Evolutionary conservation across 2,797 vertebrate species (phyloP), one percentile per base, ranked within the genome.

Genomic region (Amblyraja radiata): DNA sequence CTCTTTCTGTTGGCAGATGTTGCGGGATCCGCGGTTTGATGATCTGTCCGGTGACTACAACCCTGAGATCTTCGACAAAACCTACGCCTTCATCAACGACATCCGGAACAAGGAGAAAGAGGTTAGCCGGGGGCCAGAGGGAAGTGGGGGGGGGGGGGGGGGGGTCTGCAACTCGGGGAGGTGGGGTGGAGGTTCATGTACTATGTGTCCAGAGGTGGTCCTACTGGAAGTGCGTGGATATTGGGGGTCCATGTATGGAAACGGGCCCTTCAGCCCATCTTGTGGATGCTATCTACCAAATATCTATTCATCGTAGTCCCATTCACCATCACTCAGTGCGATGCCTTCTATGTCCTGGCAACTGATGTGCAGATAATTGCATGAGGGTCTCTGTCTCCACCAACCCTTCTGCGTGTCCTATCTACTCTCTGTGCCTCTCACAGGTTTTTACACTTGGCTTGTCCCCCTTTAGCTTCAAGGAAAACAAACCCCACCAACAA

Each of bases 31-130:
- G 79, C 97, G 98, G 5, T 99, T 99, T 93, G 99, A 99, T 74
- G 97, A 98, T 95, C 96, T 99, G 23, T 99, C 99, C 0, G 99
- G 99, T 84, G 97, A 98, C 76, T 99, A 97, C 94, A 98, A 98
- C 84, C 96, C 98, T 0, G 97, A 98, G 93, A 97, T 99, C 5
- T 99, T 99, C 94, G 96, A 97, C 94, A 97, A 98, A 94, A 98
- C 98, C 0, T 99, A 98, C 58, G 95, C 96, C 32, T 99, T 99
- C 95, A 95, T 99, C 32, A 94, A 96, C 0, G 95, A 95, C 93
- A 96, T 99, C 94, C 96, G 95, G 94, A 94, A 95, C 61, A 95
- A 93, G 77, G 98, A 99, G 95, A 97, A 96, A 93, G 94, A 98
- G 97, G 98, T 98, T 94, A 94, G 93, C 36, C 1, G 28, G 5